Evolutionary conservation across 2,888 invertebrate genomes (phyloP).

Genomic region (Cactoblastis cactorum): DNA sequence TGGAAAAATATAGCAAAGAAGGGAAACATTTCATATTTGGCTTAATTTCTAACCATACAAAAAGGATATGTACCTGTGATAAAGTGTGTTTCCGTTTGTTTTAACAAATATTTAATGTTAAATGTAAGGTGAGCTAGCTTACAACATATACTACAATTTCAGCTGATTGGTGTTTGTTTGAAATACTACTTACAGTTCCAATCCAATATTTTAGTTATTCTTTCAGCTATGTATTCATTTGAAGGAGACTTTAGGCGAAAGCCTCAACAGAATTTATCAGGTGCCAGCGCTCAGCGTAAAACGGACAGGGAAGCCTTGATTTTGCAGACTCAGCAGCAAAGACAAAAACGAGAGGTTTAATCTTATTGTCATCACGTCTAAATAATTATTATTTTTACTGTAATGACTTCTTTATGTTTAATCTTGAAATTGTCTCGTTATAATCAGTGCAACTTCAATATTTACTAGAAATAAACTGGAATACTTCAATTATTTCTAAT

Average conservation of each 20-base stretch:
- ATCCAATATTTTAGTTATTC: slow-evolving; percentile 8
- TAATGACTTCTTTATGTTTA: slow-evolving; percentile 19
- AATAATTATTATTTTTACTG: slow-evolving; percentile 13
- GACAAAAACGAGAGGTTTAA: slow-evolving; percentile 90
- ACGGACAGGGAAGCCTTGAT: slow-evolving; percentile 84
- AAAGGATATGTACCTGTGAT: neutral
- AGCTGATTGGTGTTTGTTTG: slow-evolving; percentile 57
- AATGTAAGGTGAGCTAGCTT: slow-evolving; percentile 27
- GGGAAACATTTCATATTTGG: neutral
- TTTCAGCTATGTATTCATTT: slow-evolving; percentile 84
- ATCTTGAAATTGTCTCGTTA: too few species aligned
- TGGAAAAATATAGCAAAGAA: neutral
- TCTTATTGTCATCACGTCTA: neutral
- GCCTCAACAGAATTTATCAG: slow-evolving; percentile 94
- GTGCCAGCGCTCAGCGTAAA: slow-evolving; percentile 87
- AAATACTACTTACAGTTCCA: slow-evolving; percentile 18
- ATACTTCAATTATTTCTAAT: too few species aligned
- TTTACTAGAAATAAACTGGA: too few species aligned
- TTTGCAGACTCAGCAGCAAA: slow-evolving; percentile 89
- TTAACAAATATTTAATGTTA: neutral
- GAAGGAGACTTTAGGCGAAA: slow-evolving; percentile 93
- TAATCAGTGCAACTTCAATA: too few species aligned
- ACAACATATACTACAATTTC: slow-evolving; percentile 38
- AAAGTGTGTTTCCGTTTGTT: neutral
- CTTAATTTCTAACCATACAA: neutral